phyloP scores from a whole-genome alignment of 2,113 vertebrate species.

The Cephalopholis sonnerati region DNA sequence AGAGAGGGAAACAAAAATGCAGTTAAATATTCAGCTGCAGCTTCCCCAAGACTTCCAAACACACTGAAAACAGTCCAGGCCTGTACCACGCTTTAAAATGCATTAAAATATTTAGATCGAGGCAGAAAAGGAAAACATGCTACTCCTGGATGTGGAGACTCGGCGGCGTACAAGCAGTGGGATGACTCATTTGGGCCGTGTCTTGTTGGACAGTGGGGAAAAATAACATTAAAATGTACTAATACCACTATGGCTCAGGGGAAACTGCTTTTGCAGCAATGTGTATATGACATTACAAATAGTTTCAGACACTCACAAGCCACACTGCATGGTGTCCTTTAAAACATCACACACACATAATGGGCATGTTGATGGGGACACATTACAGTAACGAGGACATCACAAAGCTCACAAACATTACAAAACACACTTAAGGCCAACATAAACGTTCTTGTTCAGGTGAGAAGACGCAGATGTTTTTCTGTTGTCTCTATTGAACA shows the following conservation, averaged over 20 bases:
- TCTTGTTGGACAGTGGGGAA: background rate
- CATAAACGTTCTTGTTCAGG: background rate
- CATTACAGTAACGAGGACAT: background rate
- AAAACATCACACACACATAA: background rate
- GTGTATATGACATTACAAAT: background rate
- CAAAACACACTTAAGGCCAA: background rate
- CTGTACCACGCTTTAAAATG: conserved; percentile 32
- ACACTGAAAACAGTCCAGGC: background rate
- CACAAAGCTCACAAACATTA: background rate
- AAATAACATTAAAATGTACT: background rate
- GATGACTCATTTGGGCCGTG: conserved; percentile 22
- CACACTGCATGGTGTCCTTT: background rate
- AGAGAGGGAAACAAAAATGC: background rate
- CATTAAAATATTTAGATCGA: conserved; percentile 60
- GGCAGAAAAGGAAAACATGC: conserved; percentile 11
- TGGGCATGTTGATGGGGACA: background rate
- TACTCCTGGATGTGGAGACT: background rate
- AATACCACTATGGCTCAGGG: background rate
- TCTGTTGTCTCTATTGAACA: background rate
- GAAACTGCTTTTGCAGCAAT: background rate
- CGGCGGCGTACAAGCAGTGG: background rate
- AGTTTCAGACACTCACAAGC: background rate
- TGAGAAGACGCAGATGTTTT: conserved; percentile 19
- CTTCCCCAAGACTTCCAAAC: background rate
- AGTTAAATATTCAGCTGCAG: conserved; percentile 13